Evolutionary conservation across 1,140 invertebrate genomes (phyloP), one percentile per base, ranked within the genome.

Genomic region (Lordiphosa clarofinis): DNA sequence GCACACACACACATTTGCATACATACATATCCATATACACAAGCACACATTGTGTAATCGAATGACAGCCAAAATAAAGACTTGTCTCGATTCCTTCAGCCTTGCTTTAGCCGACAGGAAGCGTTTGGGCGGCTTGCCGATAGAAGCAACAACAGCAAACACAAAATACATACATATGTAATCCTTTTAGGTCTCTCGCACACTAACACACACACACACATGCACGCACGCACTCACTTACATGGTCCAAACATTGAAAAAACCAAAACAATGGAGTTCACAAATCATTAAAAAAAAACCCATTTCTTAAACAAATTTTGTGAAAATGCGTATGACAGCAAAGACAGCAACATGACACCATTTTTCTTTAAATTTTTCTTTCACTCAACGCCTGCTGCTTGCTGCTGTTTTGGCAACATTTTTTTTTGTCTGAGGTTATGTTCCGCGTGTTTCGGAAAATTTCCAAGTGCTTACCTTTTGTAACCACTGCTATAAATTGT

Each of bases 351-450:
- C 43, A 68, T 69, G 78, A 79, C 74, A 79, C 74, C 54, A 79
- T 81, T 84, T 79, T 81, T 35, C 33, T 55, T 46, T 49, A 44
- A 59, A 37, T 62, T 56, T 37, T 37, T 39, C 37, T 55, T 61
- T 47, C 36, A 33, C 48, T 56, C 44, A 39, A 28, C 21, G 5
- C 12, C 39, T 19, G 19, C 19, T 19, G 19, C 37, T 33, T 44
- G 40, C 40, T 21, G 12, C 46, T 73, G 65, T 69, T 75, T 71
- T 71, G 68, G 68, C 63, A 71, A 70, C 43, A 57, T 48, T 58
- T 60, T 63, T 68, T 68, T 73, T 67, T 81, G 79, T 73, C 78
- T 62, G 74, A 87, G 86, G 86, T 87, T 87, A 87, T 87, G 86
- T 87, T 78, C 63, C 73, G 73, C 65, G 68, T 82, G 68, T 36